Evolutionary conservation across 2,113 vertebrate species (phyloP).

Genomic region (Leucosticte australis): DNA sequence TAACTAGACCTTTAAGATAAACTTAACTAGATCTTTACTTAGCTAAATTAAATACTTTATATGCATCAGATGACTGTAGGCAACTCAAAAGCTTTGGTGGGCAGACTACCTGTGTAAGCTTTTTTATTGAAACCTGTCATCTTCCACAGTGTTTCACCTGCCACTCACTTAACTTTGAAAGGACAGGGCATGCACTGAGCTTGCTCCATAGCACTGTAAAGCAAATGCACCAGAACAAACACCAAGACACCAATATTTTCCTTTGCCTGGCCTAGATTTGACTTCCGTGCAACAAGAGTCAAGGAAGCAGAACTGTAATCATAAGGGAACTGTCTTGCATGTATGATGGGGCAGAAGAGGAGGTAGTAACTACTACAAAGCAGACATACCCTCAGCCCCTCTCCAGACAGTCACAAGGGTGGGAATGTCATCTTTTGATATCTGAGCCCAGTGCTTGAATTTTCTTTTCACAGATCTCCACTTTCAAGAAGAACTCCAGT

Average conservation of each 20-base stretch:
- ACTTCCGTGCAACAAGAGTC: background rate
- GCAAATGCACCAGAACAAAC: background rate
- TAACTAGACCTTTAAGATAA: background rate
- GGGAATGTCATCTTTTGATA: background rate
- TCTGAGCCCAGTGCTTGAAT: background rate
- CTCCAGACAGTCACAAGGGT: background rate
- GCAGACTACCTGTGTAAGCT: background rate
- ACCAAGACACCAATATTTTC: background rate
- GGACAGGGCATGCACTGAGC: background rate
- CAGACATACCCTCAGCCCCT: background rate
- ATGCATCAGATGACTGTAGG: background rate
- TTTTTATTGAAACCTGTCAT: background rate
- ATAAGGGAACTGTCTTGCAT: background rate
- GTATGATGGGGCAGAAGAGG: background rate
- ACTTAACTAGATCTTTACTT: background rate
- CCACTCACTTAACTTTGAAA: background rate
- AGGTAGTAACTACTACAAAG: background rate
- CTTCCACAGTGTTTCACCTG: background rate
- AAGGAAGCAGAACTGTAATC: background rate
- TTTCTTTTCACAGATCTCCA: slow-evolving; percentile 34
- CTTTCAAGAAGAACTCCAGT: slow-evolving; percentile 48
- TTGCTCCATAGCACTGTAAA: background rate
- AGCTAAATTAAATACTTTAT: background rate
- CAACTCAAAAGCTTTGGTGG: background rate
- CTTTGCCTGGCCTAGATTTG: background rate